These are phyloP conservation scores for Sinocyclocheilus maitianheensis DNA, from an alignment of 2,113 vertebrate genomes.

Conservation along the genomic window DNA sequence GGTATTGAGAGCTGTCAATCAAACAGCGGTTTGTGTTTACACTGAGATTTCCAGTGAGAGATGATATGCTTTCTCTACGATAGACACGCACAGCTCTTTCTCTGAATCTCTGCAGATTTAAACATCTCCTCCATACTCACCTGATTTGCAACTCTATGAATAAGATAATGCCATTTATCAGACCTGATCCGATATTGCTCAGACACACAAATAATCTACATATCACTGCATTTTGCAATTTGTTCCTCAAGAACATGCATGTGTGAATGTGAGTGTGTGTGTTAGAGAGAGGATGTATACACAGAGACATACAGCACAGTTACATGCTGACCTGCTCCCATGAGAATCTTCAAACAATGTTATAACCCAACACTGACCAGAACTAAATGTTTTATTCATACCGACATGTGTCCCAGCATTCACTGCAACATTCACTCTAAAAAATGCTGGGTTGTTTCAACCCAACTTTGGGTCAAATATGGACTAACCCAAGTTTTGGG, in stretches of 20 bases:
- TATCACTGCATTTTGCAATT: background rate
- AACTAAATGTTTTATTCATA: slow-evolving; percentile 1
- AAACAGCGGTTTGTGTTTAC: background rate
- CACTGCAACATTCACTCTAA: background rate
- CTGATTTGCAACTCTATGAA: slow-evolving; percentile 50
- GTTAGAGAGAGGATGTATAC: background rate
- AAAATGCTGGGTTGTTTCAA: no score
- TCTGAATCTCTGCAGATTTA: slow-evolving; percentile 18
- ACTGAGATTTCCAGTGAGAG: slow-evolving; percentile 5
- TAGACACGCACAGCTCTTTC: background rate
- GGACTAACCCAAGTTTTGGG: no score
- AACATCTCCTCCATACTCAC: slow-evolving; percentile 15
- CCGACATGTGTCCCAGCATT: slow-evolving; percentile 25
- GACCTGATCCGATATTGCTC: background rate
- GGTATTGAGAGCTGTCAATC: slow-evolving; percentile 28
- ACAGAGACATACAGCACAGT: background rate
- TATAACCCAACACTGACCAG: background rate
- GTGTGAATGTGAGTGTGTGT: background rate
- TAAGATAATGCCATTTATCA: slow-evolving; percentile 40
- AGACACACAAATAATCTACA: slow-evolving; percentile 10
- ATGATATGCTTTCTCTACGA: slow-evolving; percentile 21
- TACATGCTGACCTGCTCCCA: background rate
- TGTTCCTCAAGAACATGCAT: background rate
- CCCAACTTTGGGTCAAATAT: no score
- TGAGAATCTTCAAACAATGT: background rate